These are phyloP conservation scores for Xestia rhomboidea DNA, from an alignment of 2,888 invertebrate species.

Conservation along the genomic window DNA sequence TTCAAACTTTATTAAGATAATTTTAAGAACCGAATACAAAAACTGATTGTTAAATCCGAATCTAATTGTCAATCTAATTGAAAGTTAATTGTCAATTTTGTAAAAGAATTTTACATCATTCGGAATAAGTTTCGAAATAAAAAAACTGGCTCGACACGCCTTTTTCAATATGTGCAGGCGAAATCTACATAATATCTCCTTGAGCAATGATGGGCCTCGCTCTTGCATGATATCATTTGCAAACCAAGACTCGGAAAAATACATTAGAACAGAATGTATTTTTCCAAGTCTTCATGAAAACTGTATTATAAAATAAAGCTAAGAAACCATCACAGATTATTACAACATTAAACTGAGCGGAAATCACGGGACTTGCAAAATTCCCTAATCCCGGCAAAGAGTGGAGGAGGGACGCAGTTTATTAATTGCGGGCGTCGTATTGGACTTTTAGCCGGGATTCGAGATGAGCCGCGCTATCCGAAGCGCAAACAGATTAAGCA, in stretches of 20 bases:
- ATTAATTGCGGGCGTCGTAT: slow-evolving; percentile 60
- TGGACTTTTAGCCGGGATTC: slow-evolving; percentile 57
- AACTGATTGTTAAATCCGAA: background rate
- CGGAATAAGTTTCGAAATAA: background rate
- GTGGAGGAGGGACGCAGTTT: slow-evolving; percentile 44
- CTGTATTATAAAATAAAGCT: background rate
- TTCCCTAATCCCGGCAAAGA: slow-evolving; percentile 43
- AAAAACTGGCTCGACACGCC: background rate
- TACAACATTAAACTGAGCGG: slow-evolving; percentile 22
- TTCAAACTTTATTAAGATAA: background rate
- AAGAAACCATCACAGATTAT: slow-evolving; percentile 31
- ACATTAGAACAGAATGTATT: too few relatives aligned
- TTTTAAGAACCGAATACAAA: background rate
- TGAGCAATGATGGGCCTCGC: background rate
- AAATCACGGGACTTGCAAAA: slow-evolving; percentile 35
- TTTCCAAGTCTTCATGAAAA: too few relatives aligned
- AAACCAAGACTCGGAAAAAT: background rate
- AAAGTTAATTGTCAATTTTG: background rate
- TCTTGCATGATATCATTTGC: background rate
- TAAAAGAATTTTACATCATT: background rate
- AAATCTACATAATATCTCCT: background rate
- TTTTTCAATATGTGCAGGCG: background rate
- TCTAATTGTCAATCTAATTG: too few relatives aligned
- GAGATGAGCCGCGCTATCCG: slow-evolving; percentile 46
- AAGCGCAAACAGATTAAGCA: slow-evolving; percentile 56